These are phyloP conservation scores for Hemibagrus guttatus DNA, from an alignment of 2,797 vertebrate genomes.

Conservation along the genomic window DNA sequence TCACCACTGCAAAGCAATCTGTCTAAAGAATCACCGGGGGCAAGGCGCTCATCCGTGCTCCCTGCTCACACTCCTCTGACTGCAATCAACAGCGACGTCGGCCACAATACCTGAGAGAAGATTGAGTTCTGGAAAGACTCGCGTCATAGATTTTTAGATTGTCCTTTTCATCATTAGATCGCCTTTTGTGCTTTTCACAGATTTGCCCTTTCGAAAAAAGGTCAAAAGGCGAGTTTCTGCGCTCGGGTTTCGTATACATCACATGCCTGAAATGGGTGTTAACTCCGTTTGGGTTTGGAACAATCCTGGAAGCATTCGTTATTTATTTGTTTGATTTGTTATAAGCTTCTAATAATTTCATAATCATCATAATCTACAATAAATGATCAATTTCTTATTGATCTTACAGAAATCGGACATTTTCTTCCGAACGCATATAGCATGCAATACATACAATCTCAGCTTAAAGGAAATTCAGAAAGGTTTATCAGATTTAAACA, in stretches of 20 bases:
- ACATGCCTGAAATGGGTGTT: neutral
- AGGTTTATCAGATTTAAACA: neutral
- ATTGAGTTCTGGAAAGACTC: slow-evolving; percentile 33
- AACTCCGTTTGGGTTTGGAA: neutral
- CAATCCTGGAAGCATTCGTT: neutral
- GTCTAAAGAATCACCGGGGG: slow-evolving; percentile 63
- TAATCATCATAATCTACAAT: too few species aligned
- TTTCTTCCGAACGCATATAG: neutral
- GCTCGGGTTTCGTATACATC: neutral
- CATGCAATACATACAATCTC: neutral
- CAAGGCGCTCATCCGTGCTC: slow-evolving; percentile 51
- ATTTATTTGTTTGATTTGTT: too few species aligned
- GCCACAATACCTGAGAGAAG: slow-evolving; percentile 27
- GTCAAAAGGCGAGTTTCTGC: neutral
- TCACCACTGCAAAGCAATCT: slow-evolving; percentile 67
- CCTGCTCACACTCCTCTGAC: slow-evolving; percentile 50
- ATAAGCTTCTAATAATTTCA: too few species aligned
- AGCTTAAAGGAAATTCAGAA: neutral
- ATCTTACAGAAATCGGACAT: neutral
- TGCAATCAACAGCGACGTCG: slow-evolving; percentile 46
- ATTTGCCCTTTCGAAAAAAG: slow-evolving; percentile 11
- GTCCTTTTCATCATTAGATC: slow-evolving; percentile 20
- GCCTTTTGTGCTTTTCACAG: slow-evolving; percentile 44
- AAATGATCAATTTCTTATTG: too few species aligned
- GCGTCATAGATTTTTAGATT: slow-evolving; percentile 39